Evolutionary conservation across 2,113 vertebrate species (phyloP).

Genomic region (Nothobranchius kuhntae): DNA sequence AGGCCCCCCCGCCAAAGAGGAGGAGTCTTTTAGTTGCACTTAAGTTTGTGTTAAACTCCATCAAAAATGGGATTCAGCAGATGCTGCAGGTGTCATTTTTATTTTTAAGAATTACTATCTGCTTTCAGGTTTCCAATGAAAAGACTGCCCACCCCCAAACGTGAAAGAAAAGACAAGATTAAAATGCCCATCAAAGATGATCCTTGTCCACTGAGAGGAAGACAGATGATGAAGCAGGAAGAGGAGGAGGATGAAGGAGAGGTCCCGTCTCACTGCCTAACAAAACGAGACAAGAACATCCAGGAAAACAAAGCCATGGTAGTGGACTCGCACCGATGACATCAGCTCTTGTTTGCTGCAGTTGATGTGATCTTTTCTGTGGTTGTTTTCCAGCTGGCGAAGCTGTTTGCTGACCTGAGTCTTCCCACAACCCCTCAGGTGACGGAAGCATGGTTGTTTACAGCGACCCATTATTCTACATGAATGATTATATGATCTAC

Average conservation of each 20-base stretch:
- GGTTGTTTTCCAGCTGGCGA: conserved; percentile 82
- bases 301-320: conserved; percentile 98
- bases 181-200: conserved; percentile 27
- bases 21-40: conserved; percentile 88
- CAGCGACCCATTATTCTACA: neutral
- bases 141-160: conserved; percentile 69
- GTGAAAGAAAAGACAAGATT: conserved; percentile 9
- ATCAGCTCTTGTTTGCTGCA: neutral
- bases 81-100: neutral
- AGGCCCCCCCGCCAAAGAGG: conserved; percentile 67
- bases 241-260: conserved; percentile 39
- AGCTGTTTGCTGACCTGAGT: conserved; percentile 87
- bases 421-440: conserved; percentile 81
- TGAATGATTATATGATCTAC: neutral
- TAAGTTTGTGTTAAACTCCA: conserved; percentile 63
- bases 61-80: neutral
- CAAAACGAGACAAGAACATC: conserved; percentile 91
- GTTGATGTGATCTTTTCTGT: neutral
- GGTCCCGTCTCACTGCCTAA: conserved; percentile 77
- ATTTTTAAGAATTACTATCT: neutral
- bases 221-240: conserved; percentile 23
- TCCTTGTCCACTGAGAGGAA: conserved; percentile 25
- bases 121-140: conserved; percentile 84
- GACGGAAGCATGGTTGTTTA: conserved; percentile 57
- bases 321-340: neutral